Evolutionary conservation across 1,140 invertebrate genomes (phyloP).

Genomic region (Drosophila tristis): DNA sequence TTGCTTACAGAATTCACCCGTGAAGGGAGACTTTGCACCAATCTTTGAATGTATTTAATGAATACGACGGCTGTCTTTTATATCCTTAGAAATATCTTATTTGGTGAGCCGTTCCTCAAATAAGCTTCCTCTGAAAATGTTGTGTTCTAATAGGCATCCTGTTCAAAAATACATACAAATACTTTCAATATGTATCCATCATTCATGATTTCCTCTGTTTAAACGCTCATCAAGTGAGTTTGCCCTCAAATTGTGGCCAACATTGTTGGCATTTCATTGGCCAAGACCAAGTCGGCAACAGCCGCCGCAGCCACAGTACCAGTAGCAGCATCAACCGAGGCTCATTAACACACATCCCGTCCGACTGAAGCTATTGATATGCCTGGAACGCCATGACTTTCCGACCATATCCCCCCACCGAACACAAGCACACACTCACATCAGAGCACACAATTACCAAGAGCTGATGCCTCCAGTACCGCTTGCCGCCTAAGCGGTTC

Average conservation of each 20-base stretch:
- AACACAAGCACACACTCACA: conserved; percentile 25
- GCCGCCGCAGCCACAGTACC: no score
- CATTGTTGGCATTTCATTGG: conserved; percentile 50
- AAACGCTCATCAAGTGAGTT: neutral
- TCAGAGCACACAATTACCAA: conserved; percentile 26
- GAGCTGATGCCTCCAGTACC: neutral
- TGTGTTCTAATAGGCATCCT: no score
- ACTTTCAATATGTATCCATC: neutral
- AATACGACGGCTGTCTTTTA: no score
- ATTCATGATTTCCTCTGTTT: neutral
- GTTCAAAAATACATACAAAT: no score
- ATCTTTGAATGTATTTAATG: no score
- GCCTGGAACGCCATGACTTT: conserved; percentile 54
- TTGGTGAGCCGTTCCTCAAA: no score
- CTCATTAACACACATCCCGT: conserved; percentile 58
- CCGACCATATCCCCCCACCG: conserved; percentile 9
- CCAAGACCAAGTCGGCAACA: no score
- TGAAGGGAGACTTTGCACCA: no score
- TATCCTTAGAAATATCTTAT: no score
- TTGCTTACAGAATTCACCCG: no score
- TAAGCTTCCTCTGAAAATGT: no score
- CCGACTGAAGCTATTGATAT: conserved; percentile 56
- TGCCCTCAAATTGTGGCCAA: neutral
- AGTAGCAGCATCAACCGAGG: neutral
- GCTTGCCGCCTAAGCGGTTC: conserved; percentile 36